A percentile compares a stretch with the other conserved stretches of the same genome.
Conservation (phyloP, 2,113 vertebrate species). For the Colius striatus region DNA sequence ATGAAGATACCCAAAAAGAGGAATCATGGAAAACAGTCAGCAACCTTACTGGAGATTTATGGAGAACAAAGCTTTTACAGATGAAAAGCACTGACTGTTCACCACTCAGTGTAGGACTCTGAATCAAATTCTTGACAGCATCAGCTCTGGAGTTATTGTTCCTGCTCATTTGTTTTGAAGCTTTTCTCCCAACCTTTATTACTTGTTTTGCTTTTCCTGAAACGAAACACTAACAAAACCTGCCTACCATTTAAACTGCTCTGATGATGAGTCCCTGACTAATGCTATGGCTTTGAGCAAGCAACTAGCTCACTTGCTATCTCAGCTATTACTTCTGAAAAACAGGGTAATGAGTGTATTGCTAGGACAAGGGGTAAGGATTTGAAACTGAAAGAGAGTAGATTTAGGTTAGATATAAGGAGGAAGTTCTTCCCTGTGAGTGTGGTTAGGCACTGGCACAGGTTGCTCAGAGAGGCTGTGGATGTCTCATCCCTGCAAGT, state of each 20-base stretch:
- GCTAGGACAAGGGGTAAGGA: background rate
- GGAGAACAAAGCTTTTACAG: background rate
- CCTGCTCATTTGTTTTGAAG: background rate
- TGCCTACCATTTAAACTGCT: background rate
- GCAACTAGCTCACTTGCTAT: background rate
- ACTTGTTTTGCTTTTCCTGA: background rate
- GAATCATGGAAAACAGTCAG: background rate
- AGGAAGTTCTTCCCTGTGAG: background rate
- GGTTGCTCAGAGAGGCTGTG: background rate
- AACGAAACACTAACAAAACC: conserved; percentile 13
- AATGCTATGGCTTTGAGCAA: background rate
- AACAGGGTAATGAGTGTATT: background rate
- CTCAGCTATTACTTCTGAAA: background rate
- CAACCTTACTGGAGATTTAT: background rate
- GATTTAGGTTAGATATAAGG: background rate
- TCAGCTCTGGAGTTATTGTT: background rate
- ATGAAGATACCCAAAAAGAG: background rate
- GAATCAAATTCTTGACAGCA: background rate
- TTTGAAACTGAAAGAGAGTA: background rate
- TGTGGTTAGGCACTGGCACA: background rate
- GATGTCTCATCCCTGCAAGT: background rate
- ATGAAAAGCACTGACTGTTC: background rate
- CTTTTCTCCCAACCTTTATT: background rate
- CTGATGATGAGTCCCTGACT: background rate
- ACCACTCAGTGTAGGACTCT: background rate